A percentile compares a stretch with the other conserved stretches of the same genome.
Conservation (phyloP, 2,113 vertebrate species). For the Nematolebias whitei region DNA sequence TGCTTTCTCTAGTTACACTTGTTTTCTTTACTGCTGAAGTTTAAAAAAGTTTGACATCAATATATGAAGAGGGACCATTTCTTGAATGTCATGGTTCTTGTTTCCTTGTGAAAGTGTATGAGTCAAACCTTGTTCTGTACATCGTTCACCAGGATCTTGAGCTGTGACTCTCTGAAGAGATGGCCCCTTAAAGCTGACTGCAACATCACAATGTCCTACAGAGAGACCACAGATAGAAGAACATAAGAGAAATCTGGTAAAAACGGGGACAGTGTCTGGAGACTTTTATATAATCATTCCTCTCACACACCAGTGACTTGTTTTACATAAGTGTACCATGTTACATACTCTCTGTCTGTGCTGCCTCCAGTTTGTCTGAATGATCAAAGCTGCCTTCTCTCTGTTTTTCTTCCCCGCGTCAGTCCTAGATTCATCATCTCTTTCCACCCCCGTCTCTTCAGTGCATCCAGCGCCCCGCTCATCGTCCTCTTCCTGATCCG, state of each 20-base stretch:
- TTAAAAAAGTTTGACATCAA: not conserved
- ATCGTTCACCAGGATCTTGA: conserved; percentile 50
- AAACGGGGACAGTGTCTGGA: conserved; percentile 12
- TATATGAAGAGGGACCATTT: no score
- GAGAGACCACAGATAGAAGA: conserved; percentile 1
- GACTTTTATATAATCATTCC: conserved; percentile 8
- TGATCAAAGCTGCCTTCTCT: conserved; percentile 75
- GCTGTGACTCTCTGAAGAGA: conserved; percentile 72
- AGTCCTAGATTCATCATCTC: not conserved
- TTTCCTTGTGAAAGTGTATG: conserved; percentile 1
- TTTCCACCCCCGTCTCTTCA: not conserved
- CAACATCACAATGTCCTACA: conserved; percentile 78
- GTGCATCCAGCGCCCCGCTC: conserved; percentile 1
- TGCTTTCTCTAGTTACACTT: not conserved
- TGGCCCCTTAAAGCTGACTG: conserved; percentile 87
- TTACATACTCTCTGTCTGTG: conserved; percentile 78
- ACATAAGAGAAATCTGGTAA: not conserved
- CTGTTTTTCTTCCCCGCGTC: conserved; percentile 17
- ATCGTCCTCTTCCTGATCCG: conserved; percentile 16
- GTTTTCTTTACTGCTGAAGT: not conserved
- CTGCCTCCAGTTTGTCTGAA: conserved; percentile 83
- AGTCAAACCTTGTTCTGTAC: conserved; percentile 50
- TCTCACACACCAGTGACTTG: conserved; percentile 3
- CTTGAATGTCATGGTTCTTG: not conserved
- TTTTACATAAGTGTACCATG: conserved; percentile 9